Conservation (phyloP, 2,113 vertebrate species). For the Aspiorhynchus laticeps region DNA sequence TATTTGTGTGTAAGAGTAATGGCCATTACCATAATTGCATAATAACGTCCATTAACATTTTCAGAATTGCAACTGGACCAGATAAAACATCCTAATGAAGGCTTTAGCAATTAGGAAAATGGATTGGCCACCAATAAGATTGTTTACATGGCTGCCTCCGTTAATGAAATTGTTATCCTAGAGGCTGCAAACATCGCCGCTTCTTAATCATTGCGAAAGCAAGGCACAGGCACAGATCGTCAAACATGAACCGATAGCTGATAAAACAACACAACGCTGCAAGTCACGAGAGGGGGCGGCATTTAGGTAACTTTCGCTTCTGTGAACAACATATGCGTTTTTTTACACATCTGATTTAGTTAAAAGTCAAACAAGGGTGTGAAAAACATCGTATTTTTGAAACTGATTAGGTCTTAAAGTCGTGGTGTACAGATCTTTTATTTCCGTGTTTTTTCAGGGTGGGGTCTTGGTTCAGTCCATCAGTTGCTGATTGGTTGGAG, state of each 20-base stretch:
- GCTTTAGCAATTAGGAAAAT: constrained; percentile 57
- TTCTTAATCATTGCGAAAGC: constrained; percentile 34
- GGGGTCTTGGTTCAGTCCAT: not conserved
- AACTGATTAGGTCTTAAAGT: not conserved
- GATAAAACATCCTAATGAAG: constrained; percentile 58
- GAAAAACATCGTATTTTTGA: not conserved
- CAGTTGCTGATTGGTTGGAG: not conserved
- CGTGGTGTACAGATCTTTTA: not conserved
- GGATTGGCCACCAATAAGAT: constrained; percentile 52
- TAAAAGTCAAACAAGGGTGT: not conserved
- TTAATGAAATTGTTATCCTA: constrained; percentile 56
- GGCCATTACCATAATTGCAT: constrained; percentile 54
- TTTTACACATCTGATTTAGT: not conserved
- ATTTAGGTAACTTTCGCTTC: not conserved
- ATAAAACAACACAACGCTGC: not conserved
- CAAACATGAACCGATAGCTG: not conserved
- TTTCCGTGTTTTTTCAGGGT: not conserved
- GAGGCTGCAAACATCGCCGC: constrained; percentile 30
- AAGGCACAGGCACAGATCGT: constrained; percentile 15
- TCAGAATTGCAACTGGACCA: constrained; percentile 47
- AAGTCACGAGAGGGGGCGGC: not conserved
- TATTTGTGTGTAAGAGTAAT: constrained; percentile 52
- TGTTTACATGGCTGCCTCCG: constrained; percentile 53
- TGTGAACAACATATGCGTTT: not conserved
- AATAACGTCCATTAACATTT: constrained; percentile 56